phyloP scores from a whole-genome alignment of 1,140 invertebrate species.

The Drosophila neocordata region DNA sequence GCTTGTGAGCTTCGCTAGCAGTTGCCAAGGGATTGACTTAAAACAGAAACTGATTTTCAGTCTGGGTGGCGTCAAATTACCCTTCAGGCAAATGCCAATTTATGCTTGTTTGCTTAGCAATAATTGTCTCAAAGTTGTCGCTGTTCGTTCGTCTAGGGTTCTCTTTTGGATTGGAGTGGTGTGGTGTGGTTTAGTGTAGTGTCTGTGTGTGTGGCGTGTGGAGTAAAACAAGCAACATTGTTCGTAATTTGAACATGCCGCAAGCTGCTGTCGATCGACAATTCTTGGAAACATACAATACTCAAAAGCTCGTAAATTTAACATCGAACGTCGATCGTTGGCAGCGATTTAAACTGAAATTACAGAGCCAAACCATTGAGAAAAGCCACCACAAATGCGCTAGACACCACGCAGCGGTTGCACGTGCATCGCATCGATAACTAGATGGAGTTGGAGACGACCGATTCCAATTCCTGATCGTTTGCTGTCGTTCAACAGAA shows the following conservation, averaged over 20 bases:
- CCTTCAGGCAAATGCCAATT: conserved; percentile 59
- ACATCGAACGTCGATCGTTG: conserved; percentile 49
- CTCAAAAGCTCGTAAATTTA: conserved; percentile 71
- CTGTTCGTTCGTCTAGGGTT: conserved; percentile 53
- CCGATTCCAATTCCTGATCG: conserved; percentile 62
- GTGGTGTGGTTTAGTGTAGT: background rate
- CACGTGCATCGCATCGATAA: conserved; percentile 68
- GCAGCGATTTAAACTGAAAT: conserved; percentile 70
- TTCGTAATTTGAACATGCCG: conserved; percentile 69
- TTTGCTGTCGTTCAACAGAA: conserved; percentile 71
- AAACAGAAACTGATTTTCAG: conserved; percentile 15
- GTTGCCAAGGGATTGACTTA: conserved; percentile 29
- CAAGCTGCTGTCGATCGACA: conserved; percentile 26
- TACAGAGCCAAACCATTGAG: conserved; percentile 60
- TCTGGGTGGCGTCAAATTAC: conserved; percentile 57
- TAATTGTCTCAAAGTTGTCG: conserved; percentile 72
- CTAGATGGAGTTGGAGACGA: conserved; percentile 23
- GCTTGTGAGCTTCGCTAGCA: background rate
- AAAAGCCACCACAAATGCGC: conserved; percentile 48
- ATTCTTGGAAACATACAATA: conserved; percentile 60
- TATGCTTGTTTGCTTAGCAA: conserved; percentile 79
- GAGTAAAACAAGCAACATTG: conserved; percentile 51
- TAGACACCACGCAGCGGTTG: conserved; percentile 40
- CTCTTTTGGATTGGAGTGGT: conserved; percentile 4
- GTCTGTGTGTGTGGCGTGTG: background rate